Percentiles rank a stretch among this genome's conserved stretches.
phyloP scores from a whole-genome alignment of 92 coral and sea anemone genomes.

The Galaxea fascicularis region DNA sequence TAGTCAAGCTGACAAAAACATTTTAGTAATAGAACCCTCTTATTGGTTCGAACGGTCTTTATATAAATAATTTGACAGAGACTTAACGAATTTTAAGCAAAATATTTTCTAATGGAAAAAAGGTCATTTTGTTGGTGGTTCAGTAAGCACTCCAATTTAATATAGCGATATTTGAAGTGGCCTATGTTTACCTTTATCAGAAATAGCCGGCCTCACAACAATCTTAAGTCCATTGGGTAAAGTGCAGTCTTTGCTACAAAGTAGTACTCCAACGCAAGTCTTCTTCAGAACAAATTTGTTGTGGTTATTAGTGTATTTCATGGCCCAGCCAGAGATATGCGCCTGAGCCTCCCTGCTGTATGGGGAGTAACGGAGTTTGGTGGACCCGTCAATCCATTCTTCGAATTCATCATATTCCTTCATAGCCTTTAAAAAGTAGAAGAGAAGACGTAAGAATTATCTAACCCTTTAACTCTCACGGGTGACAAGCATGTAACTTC shows the following conservation, averaged over 20 bases:
- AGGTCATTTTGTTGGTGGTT: no score
- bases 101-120: no score
- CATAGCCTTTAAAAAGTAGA: slow-evolving; percentile 51
- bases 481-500: no score
- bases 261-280: slow-evolving; percentile 96
- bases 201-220: slow-evolving; percentile 95
- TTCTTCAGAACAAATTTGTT: slow-evolving; percentile 96
- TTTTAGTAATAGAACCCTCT: no score
- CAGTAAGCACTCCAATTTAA: not conserved
- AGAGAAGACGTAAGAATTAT: not conserved
- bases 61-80: no score
- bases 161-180: not conserved
- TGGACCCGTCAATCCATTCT: slow-evolving; percentile 96
- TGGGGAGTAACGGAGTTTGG: slow-evolving; percentile 89
- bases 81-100: no score
- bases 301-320: slow-evolving; percentile 99
- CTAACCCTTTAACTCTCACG: no score
- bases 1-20: no score
- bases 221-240: slow-evolving; percentile 91
- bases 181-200: slow-evolving; percentile 85
- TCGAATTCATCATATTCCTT: slow-evolving; percentile 84
- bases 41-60: no score
- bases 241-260: slow-evolving; percentile 88
- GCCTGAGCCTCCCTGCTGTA: slow-evolving; percentile 97
- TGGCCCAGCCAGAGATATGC: slow-evolving; percentile 99